Conservation (phyloP, 2,797 vertebrate genomes). For the Serranus cabrilla region DNA sequence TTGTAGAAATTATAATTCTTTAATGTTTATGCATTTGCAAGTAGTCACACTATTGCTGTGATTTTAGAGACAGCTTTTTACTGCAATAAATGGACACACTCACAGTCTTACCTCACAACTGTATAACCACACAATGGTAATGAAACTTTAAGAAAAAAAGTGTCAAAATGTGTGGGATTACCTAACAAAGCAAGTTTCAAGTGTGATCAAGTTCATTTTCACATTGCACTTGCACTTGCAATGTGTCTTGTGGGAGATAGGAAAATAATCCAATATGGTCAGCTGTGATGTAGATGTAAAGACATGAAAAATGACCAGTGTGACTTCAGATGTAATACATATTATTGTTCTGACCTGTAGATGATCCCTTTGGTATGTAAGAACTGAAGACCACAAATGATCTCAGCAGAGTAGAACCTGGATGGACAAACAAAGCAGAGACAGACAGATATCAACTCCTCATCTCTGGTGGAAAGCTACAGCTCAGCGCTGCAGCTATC, state of each 20-base stretch:
- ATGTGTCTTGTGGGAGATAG: neutral
- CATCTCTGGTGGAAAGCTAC: slow-evolving; percentile 37
- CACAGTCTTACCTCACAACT: slow-evolving; percentile 34
- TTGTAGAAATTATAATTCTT: neutral
- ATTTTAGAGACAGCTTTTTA: neutral
- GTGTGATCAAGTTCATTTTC: slow-evolving; percentile 36
- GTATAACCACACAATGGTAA: slow-evolving; percentile 46
- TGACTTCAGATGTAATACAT: slow-evolving; percentile 5
- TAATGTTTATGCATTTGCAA: neutral
- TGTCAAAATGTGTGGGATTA: slow-evolving; percentile 58
- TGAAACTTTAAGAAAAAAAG: slow-evolving; percentile 28
- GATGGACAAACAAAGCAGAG: slow-evolving; percentile 39
- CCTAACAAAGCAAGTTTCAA: slow-evolving; percentile 41
- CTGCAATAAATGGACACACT: slow-evolving; percentile 1
- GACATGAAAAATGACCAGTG: neutral
- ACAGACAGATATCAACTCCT: slow-evolving; percentile 34
- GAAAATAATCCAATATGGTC: neutral
- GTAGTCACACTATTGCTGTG: neutral
- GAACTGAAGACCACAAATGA: slow-evolving; percentile 96
- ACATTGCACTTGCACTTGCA: slow-evolving; percentile 19
- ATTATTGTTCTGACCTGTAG: slow-evolving; percentile 90
- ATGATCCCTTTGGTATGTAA: slow-evolving; percentile 97
- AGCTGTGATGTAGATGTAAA: neutral
- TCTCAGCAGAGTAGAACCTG: slow-evolving; percentile 99
- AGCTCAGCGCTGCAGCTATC: slow-evolving; percentile 2